Evolutionary conservation across 2,113 vertebrate species (phyloP).

Genomic region (Gymnorhina tibicen): DNA sequence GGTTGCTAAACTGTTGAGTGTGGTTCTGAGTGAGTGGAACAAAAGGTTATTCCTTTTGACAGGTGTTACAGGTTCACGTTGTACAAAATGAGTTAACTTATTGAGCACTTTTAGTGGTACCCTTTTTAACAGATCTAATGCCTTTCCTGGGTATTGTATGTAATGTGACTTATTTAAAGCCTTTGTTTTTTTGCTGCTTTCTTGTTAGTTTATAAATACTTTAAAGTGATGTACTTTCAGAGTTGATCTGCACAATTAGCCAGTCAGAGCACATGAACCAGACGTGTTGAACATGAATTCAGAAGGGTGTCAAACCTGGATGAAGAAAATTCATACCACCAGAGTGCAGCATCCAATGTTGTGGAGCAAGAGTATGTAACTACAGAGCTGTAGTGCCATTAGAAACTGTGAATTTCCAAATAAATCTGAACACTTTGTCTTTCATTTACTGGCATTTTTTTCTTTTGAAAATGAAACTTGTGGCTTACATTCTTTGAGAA

Average conservation of each 20-base stretch:
- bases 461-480: background rate
- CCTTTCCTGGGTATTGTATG: slow-evolving; percentile 79
- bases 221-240: slow-evolving; percentile 57
- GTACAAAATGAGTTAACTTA: slow-evolving; percentile 78
- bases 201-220: slow-evolving; percentile 67
- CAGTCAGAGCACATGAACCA: slow-evolving; percentile 69
- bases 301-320: slow-evolving; percentile 48
- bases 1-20: slow-evolving; percentile 46
- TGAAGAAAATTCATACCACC: slow-evolving; percentile 2
- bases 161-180: slow-evolving; percentile 85
- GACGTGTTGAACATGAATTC: background rate
- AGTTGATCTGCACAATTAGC: slow-evolving; percentile 74
- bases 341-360: slow-evolving; percentile 74
- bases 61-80: slow-evolving; percentile 64
- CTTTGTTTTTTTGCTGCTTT: slow-evolving; percentile 76
- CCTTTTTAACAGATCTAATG: slow-evolving; percentile 73
- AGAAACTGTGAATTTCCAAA: slow-evolving; percentile 99
- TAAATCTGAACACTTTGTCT: slow-evolving; percentile 92
- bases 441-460: slow-evolving; percentile 55
- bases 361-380: slow-evolving; percentile 83
- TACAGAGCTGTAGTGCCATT: slow-evolving; percentile 96
- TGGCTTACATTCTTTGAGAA: background rate
- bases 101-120: slow-evolving; percentile 90
- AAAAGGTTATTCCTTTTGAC: slow-evolving; percentile 51
- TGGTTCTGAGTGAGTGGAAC: slow-evolving; percentile 50